Evolutionary conservation across 2,888 invertebrate species (phyloP).

Genomic region (Hoplodrina blanda): DNA sequence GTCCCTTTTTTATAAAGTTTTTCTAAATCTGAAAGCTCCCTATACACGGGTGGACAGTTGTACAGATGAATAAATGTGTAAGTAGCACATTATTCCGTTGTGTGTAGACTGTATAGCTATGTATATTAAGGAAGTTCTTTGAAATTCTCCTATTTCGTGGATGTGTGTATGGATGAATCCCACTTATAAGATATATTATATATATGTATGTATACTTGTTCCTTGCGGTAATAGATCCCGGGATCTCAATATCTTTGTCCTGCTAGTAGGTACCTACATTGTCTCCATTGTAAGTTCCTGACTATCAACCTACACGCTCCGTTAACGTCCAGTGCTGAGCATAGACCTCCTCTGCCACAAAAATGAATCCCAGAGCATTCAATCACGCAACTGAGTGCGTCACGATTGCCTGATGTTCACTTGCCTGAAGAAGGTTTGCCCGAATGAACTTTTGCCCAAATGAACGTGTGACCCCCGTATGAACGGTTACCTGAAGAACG

Average conservation of each 20-base stretch:
- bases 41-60: no score
- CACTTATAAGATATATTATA: background rate
- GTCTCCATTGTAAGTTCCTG: constrained; percentile 2
- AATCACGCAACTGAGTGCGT: constrained; percentile 33
- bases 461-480: no score
- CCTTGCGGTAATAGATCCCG: background rate
- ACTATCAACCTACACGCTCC: constrained; percentile 26
- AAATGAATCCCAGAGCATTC: constrained; percentile 37
- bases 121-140: no score
- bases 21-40: background rate
- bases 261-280: no score
- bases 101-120: no score
- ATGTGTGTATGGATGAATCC: background rate
- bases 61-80: no score
- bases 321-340: constrained; percentile 28
- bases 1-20: background rate
- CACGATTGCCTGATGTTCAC: no score
- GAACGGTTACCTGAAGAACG: no score
- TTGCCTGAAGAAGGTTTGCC: no score
- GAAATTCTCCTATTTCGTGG: background rate
- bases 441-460: no score
- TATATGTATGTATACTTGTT: background rate
- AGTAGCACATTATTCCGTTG: no score
- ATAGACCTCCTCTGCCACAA: constrained; percentile 19
- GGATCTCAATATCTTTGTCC: background rate